These are phyloP conservation scores for Gobius niger DNA, from an alignment of 2,113 vertebrate species.

Conservation along the genomic window DNA sequence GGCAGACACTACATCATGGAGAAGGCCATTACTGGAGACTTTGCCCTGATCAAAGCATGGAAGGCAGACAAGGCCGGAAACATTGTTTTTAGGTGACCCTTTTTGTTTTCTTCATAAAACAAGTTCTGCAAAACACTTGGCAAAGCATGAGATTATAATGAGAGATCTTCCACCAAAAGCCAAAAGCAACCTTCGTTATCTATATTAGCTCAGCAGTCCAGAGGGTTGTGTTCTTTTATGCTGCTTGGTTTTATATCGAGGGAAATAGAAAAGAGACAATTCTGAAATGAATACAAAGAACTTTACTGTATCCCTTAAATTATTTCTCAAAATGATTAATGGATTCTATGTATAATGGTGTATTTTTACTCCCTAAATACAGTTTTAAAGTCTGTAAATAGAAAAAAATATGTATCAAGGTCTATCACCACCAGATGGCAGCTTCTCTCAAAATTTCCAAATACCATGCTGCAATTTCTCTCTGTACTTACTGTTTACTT, in stretches of 20 bases:
- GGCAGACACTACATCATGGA: slow-evolving; percentile 92
- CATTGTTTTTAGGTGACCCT: slow-evolving; percentile 89
- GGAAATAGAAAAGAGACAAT: too few relatives aligned
- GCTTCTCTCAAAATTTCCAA: background rate
- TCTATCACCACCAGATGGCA: slow-evolving; percentile 7
- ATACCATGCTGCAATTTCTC: background rate
- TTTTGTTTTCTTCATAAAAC: background rate
- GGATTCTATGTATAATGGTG: too few relatives aligned
- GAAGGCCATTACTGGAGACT: slow-evolving; percentile 92
- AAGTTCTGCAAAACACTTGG: background rate
- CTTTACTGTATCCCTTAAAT: too few relatives aligned
- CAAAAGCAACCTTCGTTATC: background rate
- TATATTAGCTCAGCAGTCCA: slow-evolving; percentile 44
- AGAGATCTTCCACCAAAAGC: too few relatives aligned
- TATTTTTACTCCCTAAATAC: too few relatives aligned
- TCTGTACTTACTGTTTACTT: background rate
- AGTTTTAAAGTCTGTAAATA: background rate
- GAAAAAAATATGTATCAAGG: background rate
- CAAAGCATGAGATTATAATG: background rate
- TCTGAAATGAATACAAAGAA: too few relatives aligned
- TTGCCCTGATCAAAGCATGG: slow-evolving; percentile 95
- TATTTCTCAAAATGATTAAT: too few relatives aligned
- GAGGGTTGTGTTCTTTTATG: too few relatives aligned
- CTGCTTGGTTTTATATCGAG: too few relatives aligned
- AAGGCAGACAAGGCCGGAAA: slow-evolving; percentile 95